Base-by-base conservation (phyloP, 1,140 invertebrate species). In the Odontomachus brunneus region DNA sequence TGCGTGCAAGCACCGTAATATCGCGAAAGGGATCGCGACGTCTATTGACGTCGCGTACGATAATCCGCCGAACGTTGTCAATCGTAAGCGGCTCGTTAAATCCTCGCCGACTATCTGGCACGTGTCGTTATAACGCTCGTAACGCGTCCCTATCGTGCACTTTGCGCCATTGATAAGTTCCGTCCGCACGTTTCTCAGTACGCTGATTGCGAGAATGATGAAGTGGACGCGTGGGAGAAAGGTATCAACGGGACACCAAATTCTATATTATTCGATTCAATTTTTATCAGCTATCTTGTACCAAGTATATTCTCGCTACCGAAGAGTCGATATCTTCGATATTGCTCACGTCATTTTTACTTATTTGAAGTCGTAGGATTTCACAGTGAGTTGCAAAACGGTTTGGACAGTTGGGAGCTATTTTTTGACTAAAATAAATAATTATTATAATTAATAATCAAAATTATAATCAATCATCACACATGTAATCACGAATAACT, bases 11-110 rank as follows among this genome's bases (percentile, higher is more conserved):
- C 65, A 69, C 80, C 38, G 15, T 83, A 73, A 86, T 87, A 83
- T 83, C 69, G 65, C 75, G 63, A 74, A 66, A 62, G 63, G 22
- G 66, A 78, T 84, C 62, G 67, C 48, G 85, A 87, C 57, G 38
- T 71, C 57, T 73, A 82, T 75, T 15, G 55, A 15, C 53, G 81
- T 57, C 74, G 24, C 53, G 62, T 53, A 51, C 19, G 51, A 85
- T 81, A 81, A 89, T 84, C 80, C 69, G 82, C n/a, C 72, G 51
- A 74, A 44, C 65, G 66, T 26, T 38, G 73, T 17, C 74, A 66
- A 72, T 73, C 44, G 82, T 86, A 83, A 86, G 57, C 72, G 71
- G 57, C 51, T 29, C 49, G 76, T 71, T 71, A 33, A 15, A 75
- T 15, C 38, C 26, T 29, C 62, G 15, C 44, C 38, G n/a, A 38